Evolutionary conservation across 2,797 vertebrate species (phyloP), one percentile per base, ranked within the genome.

Genomic region (Lindbergichthys nudifrons): DNA sequence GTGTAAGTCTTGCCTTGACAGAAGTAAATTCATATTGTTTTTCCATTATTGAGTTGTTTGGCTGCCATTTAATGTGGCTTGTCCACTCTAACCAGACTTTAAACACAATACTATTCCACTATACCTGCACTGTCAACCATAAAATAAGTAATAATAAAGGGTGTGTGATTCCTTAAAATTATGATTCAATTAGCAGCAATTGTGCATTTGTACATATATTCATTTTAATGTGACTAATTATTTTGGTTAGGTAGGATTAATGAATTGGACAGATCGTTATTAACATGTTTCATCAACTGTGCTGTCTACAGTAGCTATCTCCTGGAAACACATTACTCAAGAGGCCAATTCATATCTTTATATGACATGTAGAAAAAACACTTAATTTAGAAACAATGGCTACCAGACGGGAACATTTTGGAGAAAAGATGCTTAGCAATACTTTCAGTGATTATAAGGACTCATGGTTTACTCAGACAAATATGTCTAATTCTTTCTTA

Each of bases 1-100:
- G 52, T 77, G 68, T 73, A 74, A 75, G 83, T 87, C 66, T 85
- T 84, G 73, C 73, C 62, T 79, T 72, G 39, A 80, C 59, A 79
- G 15, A 68, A 41, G 15, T 26, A n/a, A 53, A 65, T 9, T 5
- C 62, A 30, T 66, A 7, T 18, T 57, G 26, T 71, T 59, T 61
- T 66, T 52, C 15, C 14, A 48, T 53, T 50, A 26, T 9, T 83
- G 64, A 84, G 73, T 77, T 72, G 63, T 57, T 65, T 69, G 69
- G 43, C 50, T 10, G 16, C 56, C 69, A 53, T 79, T 70, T 67
- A 23, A 59, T 71, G 18, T 56, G 41, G 41, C 57, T 65, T 2
- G 39, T 48, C 18, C n/a, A 13, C 11, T 10, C 21, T 62, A 21
- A 26, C 46, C 15, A 16, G 13, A 3, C 32, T 42, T 56, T 45